Base-by-base conservation (phyloP, 2,888 invertebrate genomes). In the Drosophila vallismaia region DNA sequence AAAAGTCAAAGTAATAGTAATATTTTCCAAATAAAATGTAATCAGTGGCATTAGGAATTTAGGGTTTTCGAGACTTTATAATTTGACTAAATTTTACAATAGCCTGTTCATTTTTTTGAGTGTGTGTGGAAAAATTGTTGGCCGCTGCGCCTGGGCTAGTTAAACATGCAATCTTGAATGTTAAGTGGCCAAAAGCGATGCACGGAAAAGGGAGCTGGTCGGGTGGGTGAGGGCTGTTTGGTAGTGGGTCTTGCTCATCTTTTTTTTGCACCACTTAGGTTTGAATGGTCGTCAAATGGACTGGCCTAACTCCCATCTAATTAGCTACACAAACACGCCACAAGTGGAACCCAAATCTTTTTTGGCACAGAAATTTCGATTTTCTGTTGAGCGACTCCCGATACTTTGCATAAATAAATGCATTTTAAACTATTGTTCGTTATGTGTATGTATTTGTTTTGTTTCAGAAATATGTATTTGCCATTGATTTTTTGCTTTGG, bases 371-470 rank as follows among this genome's bases (percentile, higher is more conserved):
- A 53, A 55, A 64, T 50, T 56, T 59, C 40, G 49, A 57, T 53
- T 46, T 48, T 48, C 19, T 51, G 29, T 54, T 29, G 26, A 26
- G 33, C 45, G 62, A 51, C 33, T 33, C 48, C 51, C 46, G 40
- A 40, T 49, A 70, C 57, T 71, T 86, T 80, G 79, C 79, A 80
- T 75, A 79, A 77, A 83, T 86, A 79, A 74, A 81, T 86, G 84
- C 77, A 84, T 70, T 83, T 78, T 63, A 60, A 46, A 62, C 51
- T 51, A 60, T 64, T 64, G 54, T 64, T 58, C 50, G 50, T 40
- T 40, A n/a, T n/a, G 42, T 56, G 26, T 56, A 31, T 67, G 54
- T 19, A 33, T 63, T 63, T 53, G 62, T 33, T 57, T 71, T 69
- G 69, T 69, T 52, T 62, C 50, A 12, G 58, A 70, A 60, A 62